Evolutionary conservation across 30 jellyfish, hydroid and myxozoan genomes (phyloP).

Genomic region (Chrysaora quinquecirrha): DNA sequence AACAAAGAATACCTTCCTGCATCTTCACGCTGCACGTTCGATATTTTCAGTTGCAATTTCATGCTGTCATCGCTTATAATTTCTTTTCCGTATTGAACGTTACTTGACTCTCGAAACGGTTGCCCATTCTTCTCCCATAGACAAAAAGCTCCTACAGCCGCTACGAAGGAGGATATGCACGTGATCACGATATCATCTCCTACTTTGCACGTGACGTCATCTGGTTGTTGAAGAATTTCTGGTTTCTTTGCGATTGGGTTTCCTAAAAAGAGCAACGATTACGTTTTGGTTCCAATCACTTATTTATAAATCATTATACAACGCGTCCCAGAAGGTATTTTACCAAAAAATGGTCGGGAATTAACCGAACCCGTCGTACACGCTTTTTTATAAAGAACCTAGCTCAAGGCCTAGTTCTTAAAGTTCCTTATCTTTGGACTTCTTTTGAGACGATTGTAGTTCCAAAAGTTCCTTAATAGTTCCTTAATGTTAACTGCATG

Average conservation of each 20-base stretch:
- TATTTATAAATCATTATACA: too few relatives aligned
- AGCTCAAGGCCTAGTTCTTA: too few relatives aligned
- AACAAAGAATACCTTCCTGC: conserved; percentile 19
- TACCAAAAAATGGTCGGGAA: background rate
- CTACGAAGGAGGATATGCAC: conserved; percentile 33
- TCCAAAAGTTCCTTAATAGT: too few relatives aligned
- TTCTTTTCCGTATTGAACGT: conserved; percentile 22
- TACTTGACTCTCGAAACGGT: conserved; percentile 17
- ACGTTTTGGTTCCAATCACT: background rate
- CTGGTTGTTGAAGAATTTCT: conserved; percentile 25
- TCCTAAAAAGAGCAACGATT: background rate
- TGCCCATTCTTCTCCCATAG: conserved; percentile 63
- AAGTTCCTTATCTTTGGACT: too few relatives aligned
- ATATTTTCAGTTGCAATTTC: background rate
- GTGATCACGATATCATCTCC: conserved; percentile 41
- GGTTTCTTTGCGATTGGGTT: conserved; percentile 15
- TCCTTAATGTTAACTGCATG: too few relatives aligned
- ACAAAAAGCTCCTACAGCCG: background rate
- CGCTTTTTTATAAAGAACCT: too few relatives aligned
- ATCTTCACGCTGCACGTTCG: conserved; percentile 20
- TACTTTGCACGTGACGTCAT: background rate
- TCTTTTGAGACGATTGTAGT: too few relatives aligned
- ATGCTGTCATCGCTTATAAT: background rate
- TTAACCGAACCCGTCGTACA: background rate
- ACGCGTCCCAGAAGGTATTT: too few relatives aligned